Percentiles rank a stretch among this genome's conserved stretches.
phyloP scores from a whole-genome alignment of 2,888 invertebrate genomes.

The Pyrrhosoma nymphula region DNA sequence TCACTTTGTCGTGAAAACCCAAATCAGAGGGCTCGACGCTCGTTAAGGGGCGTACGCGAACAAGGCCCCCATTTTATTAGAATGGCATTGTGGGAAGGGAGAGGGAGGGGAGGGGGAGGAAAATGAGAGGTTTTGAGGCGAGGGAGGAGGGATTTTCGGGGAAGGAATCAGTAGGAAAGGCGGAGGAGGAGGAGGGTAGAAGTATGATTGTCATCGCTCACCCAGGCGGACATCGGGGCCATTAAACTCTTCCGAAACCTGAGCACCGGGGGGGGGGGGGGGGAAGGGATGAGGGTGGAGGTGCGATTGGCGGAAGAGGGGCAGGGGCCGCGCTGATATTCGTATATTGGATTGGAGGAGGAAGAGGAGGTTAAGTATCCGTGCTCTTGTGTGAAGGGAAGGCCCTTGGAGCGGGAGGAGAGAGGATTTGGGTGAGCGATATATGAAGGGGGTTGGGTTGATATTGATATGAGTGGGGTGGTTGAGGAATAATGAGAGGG shows the following conservation, averaged over 20 bases:
- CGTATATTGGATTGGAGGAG: too few relatives aligned
- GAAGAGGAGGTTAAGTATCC: too few relatives aligned
- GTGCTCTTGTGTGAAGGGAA: too few relatives aligned
- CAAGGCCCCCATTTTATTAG: background rate
- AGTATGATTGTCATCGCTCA: background rate
- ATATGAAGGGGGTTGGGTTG: background rate
- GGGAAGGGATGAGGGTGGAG: too few relatives aligned
- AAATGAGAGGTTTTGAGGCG: background rate
- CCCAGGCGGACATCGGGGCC: background rate
- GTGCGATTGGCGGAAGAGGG: too few relatives aligned
- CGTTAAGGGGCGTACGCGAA: background rate
- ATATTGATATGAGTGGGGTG: background rate
- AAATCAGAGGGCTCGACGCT: background rate
- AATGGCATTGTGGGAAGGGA: too few relatives aligned
- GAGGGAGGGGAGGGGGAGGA: too few relatives aligned
- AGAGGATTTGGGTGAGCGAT: background rate
- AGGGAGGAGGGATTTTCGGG: background rate
- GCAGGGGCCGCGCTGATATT: too few relatives aligned
- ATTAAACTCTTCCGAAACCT: constrained; percentile 60
- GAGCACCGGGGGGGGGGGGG: background rate
- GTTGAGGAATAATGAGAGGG: background rate
- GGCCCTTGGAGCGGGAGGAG: background rate
- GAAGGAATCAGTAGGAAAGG: background rate
- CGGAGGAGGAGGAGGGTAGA: background rate
- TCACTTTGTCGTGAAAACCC: background rate